Evolutionary conservation across 2,797 vertebrate genomes (phyloP), one percentile per base, ranked within the genome.

Genomic region (Lutjanus campechanus): DNA sequence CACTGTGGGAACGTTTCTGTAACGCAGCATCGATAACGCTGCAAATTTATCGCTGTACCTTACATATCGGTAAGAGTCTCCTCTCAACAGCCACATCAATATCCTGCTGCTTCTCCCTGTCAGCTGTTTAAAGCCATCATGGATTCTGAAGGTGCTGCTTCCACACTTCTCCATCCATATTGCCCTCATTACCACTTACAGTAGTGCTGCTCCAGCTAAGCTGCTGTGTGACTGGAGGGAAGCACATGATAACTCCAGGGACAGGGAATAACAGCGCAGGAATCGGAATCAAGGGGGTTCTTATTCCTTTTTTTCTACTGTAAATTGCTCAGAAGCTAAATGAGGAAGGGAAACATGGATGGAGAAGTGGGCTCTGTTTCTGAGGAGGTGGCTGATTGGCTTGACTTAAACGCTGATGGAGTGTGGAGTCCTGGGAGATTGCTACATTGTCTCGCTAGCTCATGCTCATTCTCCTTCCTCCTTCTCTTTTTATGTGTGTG

Each of bases 121-220:
- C 82, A 85, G 76, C 85, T 74, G 43, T 85, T 84, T 81, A 82
- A 81, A 88, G 73, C 83, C 60, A 9, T 80, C 67, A 56, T 74
- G 53, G 83, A 84, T 77, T 69, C 49, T 66, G 59, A 83, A 85
- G 73, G 76, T 77, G 80, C 79, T 68, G 73, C 62, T 83, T 87
- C 71, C 47, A 83, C 80, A 83, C 77, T 70, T 85, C 81, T 70
- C 64, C 84, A 83, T 81, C 85, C 77, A 87, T 69, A 77, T 11
- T 71, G 69, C 72, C 73, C 78, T 87, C 71, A 71, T 81, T 87
- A 77, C 69, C 77, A 82, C 80, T 84, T 75, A 83, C 77, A 84
- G 85, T 76, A 66, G 73, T 13, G 25, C 73, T 78, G 36, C 73
- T 78, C 59, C 53, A 19, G 83, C 84, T 77, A 68, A 80, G 76